Percentiles rank a stretch among this genome's conserved stretches.
These are phyloP conservation scores for Hymenopus coronatus DNA, from an alignment of 2,888 invertebrate species.

Conservation along the genomic window DNA sequence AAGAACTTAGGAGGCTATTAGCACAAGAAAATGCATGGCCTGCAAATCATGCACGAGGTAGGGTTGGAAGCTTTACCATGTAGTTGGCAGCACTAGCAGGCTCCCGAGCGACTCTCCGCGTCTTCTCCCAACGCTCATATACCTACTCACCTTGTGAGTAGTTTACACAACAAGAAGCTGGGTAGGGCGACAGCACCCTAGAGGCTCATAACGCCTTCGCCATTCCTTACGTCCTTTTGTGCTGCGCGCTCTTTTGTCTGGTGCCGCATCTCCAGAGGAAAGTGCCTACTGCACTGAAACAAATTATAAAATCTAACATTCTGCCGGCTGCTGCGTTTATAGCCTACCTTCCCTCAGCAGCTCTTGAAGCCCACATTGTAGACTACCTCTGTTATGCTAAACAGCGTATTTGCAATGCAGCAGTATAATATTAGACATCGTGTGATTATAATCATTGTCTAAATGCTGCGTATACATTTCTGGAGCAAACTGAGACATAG, in stretches of 20 bases:
- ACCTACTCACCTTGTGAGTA: background rate
- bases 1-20: background rate
- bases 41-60: background rate
- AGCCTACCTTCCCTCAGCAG: background rate
- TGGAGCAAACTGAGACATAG: no score
- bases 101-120: no score
- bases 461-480: no score
- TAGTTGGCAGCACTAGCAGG: background rate
- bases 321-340: background rate
- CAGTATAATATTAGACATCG: no score
- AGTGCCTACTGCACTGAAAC: background rate
- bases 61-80: background rate
- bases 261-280: background rate
- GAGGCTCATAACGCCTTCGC: background rate
- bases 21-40: background rate
- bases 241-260: background rate
- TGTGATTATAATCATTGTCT: no score
- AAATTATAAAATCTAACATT: background rate
- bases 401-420: no score
- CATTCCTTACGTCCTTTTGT: background rate
- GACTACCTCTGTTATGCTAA: no score
- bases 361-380: no score
- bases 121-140: background rate
- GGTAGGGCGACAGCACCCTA: background rate
- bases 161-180: background rate